Percentiles rank a stretch among this genome's conserved stretches.
phyloP scores from a whole-genome alignment of 2,113 vertebrate genomes.

The Anarrhichthys ocellatus region DNA sequence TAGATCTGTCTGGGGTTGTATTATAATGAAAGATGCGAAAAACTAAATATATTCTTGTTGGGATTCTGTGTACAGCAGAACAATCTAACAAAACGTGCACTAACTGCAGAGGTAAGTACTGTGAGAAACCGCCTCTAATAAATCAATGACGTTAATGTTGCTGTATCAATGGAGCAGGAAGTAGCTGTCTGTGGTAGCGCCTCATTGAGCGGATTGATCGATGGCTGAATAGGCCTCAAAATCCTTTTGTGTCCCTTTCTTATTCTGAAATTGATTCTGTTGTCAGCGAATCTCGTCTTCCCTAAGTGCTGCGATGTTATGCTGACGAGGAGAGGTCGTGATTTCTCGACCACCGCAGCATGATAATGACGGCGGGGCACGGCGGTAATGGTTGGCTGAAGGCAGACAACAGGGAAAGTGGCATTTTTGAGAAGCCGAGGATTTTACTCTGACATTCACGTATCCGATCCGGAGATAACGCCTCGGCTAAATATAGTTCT shows the following conservation, averaged over 20 bases:
- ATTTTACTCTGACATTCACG: slow-evolving; percentile 60
- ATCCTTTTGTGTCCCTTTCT: not conserved
- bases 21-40: slow-evolving; percentile 7
- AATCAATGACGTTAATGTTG: slow-evolving; percentile 36
- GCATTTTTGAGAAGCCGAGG: slow-evolving; percentile 62
- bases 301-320: slow-evolving; percentile 13
- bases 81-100: not conserved
- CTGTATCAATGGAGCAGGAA: slow-evolving; percentile 21
- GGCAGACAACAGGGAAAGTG: slow-evolving; percentile 41
- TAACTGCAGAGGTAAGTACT: not conserved
- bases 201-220: slow-evolving; percentile 39
- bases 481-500: slow-evolving; percentile 63
- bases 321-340: slow-evolving; percentile 48
- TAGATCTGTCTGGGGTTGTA: slow-evolving; percentile 8
- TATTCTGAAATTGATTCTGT: slow-evolving; percentile 11
- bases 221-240: slow-evolving; percentile 19
- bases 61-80: not conserved
- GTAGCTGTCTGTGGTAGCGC: slow-evolving; percentile 4
- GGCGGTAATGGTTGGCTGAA: slow-evolving; percentile 43
- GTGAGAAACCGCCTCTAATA: slow-evolving; percentile 23
- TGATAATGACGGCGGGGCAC: slow-evolving; percentile 26
- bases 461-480: slow-evolving; percentile 60
- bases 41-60: not conserved
- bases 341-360: slow-evolving; percentile 39
- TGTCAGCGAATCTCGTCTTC: slow-evolving; percentile 18